Conservation (phyloP, 2,113 vertebrate genomes). For the Sminthopsis crassicaudata region DNA sequence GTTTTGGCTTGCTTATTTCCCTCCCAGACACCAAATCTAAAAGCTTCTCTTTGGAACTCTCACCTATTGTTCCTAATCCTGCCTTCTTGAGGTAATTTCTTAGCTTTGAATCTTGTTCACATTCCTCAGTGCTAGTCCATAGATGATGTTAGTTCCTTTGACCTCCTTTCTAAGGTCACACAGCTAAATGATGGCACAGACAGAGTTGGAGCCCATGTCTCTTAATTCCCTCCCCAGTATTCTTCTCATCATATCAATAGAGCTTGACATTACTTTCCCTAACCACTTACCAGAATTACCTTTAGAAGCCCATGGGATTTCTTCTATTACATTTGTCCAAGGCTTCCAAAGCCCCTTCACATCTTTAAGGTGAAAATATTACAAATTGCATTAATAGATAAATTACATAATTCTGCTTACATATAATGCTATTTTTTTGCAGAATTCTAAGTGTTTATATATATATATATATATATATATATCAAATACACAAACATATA, state of each 20-base stretch:
- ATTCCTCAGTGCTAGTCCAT: not conserved
- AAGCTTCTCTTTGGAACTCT: too few species aligned
- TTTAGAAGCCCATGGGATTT: not conserved
- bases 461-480: not conserved
- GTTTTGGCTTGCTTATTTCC: not conserved
- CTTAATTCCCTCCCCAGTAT: not conserved
- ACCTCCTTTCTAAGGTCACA: not conserved
- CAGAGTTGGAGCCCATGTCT: not conserved
- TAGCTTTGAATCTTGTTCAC: not conserved
- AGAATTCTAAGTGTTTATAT: not conserved
- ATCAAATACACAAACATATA: too few species aligned
- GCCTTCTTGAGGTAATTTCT: not conserved
- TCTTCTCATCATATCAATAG: not conserved
- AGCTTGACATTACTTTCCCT: not conserved
- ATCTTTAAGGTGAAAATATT: not conserved
- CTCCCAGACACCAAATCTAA: too few species aligned
- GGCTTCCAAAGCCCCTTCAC: not conserved
- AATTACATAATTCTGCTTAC: not conserved
- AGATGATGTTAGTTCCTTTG: not conserved
- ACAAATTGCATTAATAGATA: too few species aligned
- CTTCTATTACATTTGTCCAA: not conserved
- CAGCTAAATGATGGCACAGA: not conserved
- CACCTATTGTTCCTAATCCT: not conserved
- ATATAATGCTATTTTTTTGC: not conserved
- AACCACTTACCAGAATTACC: not conserved